Evolutionary conservation across 2,113 vertebrate genomes (phyloP).

Genomic region (Ctenomys sociabilis): DNA sequence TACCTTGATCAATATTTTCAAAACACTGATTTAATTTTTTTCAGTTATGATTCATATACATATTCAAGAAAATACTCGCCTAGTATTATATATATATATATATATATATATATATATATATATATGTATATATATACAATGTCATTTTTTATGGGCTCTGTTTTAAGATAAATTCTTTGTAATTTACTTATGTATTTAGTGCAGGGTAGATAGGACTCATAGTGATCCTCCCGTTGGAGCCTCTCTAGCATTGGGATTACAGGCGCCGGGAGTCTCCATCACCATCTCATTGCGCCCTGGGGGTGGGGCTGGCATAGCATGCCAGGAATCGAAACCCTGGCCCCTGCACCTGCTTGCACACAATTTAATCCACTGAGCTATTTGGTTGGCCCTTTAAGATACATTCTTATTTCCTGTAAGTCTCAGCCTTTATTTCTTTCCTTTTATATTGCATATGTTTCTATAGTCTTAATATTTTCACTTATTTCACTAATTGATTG

Average conservation of each 20-base stretch:
- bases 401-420: not conserved
- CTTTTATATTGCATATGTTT: not conserved
- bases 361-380: too few relatives aligned
- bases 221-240: too few relatives aligned
- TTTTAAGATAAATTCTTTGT: conserved; percentile 1
- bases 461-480: not conserved
- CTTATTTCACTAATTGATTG: not conserved
- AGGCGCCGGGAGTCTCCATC: too few relatives aligned
- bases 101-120: not conserved
- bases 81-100: too few relatives aligned
- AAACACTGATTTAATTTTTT: not conserved
- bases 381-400: not conserved
- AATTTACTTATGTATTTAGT: not conserved
- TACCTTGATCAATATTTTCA: conserved; percentile 27
- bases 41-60: not conserved
- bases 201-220: too few relatives aligned
- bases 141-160: not conserved
- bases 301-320: too few relatives aligned
- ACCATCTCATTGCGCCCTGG: too few relatives aligned
- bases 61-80: not conserved
- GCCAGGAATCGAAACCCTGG: too few relatives aligned
- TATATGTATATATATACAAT: not conserved
- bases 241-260: too few relatives aligned
- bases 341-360: too few relatives aligned
- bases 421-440: not conserved